Conservation (phyloP, 2,888 invertebrate species). For the Xestia rhomboidea region DNA sequence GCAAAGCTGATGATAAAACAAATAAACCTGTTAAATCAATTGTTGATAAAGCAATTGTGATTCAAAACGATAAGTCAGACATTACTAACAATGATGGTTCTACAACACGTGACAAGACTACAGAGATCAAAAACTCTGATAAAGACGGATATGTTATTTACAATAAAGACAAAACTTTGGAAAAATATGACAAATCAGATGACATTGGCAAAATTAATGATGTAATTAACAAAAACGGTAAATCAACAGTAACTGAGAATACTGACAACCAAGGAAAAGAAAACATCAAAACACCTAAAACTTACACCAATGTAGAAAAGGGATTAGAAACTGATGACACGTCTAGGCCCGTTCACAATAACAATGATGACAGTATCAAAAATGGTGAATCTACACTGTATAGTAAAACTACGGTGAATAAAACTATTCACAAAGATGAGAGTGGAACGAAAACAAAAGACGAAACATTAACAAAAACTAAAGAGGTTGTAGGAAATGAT, state of each 20-base stretch:
- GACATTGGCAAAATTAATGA: background rate
- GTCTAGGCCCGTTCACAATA: background rate
- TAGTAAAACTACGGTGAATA: background rate
- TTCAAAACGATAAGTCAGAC: background rate
- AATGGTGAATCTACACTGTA: background rate
- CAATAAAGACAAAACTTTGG: background rate
- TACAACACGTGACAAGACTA: background rate
- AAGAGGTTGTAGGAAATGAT: background rate
- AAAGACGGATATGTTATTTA: background rate
- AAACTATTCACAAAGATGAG: background rate
- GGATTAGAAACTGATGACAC: background rate
- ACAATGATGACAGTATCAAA: background rate
- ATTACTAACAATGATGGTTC: background rate
- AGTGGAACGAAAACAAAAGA: background rate
- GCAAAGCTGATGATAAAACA: background rate
- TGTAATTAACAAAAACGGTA: background rate
- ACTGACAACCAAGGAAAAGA: background rate
- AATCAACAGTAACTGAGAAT: background rate
- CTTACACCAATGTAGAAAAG: background rate
- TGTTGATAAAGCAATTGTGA: background rate
- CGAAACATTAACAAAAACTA: background rate
- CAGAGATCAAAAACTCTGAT: background rate
- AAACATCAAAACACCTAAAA: background rate
- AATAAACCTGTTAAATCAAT: background rate
- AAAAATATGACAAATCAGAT: background rate